Evolutionary conservation across 2,113 vertebrate species (phyloP).

Genomic region (Tauraco erythrolophus): DNA sequence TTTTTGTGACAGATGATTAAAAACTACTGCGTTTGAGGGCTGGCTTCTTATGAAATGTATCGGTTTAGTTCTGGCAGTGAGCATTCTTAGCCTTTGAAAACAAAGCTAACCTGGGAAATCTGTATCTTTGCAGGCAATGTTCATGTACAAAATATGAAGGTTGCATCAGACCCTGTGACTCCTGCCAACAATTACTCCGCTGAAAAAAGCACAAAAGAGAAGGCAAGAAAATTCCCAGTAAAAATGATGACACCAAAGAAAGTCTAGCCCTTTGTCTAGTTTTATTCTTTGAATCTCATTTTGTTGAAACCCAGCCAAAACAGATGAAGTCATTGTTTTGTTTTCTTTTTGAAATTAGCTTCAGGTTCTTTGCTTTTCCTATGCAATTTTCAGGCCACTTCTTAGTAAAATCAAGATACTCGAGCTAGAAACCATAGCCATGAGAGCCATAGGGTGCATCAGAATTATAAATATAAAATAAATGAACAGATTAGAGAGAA

Average conservation of each 20-base stretch:
- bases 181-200: slow-evolving; percentile 51
- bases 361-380: not conserved
- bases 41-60: slow-evolving; percentile 11
- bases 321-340: slow-evolving; percentile 63
- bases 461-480: not conserved
- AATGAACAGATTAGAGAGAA: not conserved
- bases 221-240: slow-evolving; percentile 64
- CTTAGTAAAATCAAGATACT: not conserved
- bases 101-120: slow-evolving; percentile 55
- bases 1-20: not conserved
- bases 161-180: slow-evolving; percentile 48
- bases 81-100: not conserved
- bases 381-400: not conserved
- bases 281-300: slow-evolving; percentile 49
- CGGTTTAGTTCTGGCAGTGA: slow-evolving; percentile 16
- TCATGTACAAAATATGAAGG: slow-evolving; percentile 52
- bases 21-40: not conserved
- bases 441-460: not conserved
- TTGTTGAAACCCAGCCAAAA: slow-evolving; percentile 53
- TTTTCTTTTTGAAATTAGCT: slow-evolving; percentile 61
- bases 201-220: slow-evolving; percentile 46
- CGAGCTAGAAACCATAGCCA: not conserved
- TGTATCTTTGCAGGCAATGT: slow-evolving; percentile 37
- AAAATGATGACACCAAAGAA: slow-evolving; percentile 69
- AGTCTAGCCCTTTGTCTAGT: slow-evolving; percentile 68